Base-by-base conservation (phyloP, 2,888 invertebrate genomes). In the Allophyes oxyacanthae region DNA sequence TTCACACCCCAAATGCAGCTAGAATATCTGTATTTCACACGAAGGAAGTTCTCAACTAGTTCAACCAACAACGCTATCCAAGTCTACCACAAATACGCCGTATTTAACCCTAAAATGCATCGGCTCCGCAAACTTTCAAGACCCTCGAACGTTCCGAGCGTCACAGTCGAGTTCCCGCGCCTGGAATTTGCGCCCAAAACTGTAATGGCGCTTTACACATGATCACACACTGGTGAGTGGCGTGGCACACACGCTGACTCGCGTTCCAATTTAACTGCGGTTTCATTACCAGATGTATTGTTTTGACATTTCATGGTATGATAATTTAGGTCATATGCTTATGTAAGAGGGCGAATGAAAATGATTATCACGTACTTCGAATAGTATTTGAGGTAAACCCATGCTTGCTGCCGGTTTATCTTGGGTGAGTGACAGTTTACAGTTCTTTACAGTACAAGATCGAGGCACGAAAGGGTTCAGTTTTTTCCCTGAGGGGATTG, bases 191-290 rank as follows among this genome's bases (percentile, higher is more conserved):
- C 40, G 38, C 50, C 48, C 57, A 55, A 72, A 53, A 38, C 40
- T 59, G 28, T 56, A 65, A 70, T 60, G 55, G 54, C 43, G 40
- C 38, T 41, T 51, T 34, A 41, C 63, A 72, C 63, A 48, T 56
- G 64, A 71, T 61, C 60, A 58, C 61, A 32, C 53, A 42, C 61
- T 53, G 34, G 51, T 49, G 53, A 63, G 63, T 66, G 66, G 65
- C 75, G 66, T 64, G 53, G 57, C 38, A 49, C 58, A 43, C 44
- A 56, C 53, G 48, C 46, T 83, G 82, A 86, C 78, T 88, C 85
- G 83, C 83, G 72, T 83, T 82, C 83, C 81, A 86, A 87, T 88
- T 86, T 83, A 79, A 85, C 82, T 75, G 76, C 72, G 77, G 81
- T 80, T 82, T 76, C 80, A 85, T 82, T 80, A 82, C 73, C 76